A percentile compares a stretch with the other conserved stretches of the same genome.
Evolutionary conservation across 2,113 vertebrate genomes (phyloP).

Genomic region (Hippocampus zosterae): DNA sequence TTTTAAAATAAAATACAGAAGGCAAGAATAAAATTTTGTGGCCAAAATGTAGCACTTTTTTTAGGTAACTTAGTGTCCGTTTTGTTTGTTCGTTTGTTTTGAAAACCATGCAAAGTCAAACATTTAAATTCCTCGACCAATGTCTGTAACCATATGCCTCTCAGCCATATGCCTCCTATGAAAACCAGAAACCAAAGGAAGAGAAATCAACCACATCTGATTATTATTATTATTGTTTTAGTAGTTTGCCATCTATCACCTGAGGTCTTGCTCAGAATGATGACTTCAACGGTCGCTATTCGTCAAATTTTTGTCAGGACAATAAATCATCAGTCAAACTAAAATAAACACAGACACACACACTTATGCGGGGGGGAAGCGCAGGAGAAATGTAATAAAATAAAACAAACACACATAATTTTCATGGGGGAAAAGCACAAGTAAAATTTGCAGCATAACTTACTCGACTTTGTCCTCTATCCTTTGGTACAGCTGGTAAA

Average conservation of each 20-base stretch:
- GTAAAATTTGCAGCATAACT: slow-evolving; percentile 19
- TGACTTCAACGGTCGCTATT: neutral
- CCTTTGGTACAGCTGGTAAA: slow-evolving; percentile 27
- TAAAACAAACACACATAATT: neutral
- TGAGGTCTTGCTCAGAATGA: neutral
- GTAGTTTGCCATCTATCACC: neutral
- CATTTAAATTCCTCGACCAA: neutral
- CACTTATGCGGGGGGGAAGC: neutral
- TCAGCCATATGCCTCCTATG: neutral
- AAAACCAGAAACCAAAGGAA: neutral
- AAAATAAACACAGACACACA: too few species aligned
- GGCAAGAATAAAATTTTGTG: neutral
- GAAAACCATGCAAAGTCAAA: neutral
- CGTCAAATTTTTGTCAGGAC: neutral
- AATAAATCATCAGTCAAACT: neutral
- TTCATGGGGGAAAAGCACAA: neutral
- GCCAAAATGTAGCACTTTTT: neutral
- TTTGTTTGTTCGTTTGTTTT: too few species aligned
- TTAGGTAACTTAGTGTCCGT: too few species aligned
- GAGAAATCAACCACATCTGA: neutral
- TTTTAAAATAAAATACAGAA: neutral
- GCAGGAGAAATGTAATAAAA: neutral
- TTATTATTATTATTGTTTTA: neutral
- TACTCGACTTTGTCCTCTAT: slow-evolving; percentile 36
- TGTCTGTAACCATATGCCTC: neutral